phyloP scores from a whole-genome alignment of 2,113 vertebrate genomes.

The Aphelocoma coerulescens region DNA sequence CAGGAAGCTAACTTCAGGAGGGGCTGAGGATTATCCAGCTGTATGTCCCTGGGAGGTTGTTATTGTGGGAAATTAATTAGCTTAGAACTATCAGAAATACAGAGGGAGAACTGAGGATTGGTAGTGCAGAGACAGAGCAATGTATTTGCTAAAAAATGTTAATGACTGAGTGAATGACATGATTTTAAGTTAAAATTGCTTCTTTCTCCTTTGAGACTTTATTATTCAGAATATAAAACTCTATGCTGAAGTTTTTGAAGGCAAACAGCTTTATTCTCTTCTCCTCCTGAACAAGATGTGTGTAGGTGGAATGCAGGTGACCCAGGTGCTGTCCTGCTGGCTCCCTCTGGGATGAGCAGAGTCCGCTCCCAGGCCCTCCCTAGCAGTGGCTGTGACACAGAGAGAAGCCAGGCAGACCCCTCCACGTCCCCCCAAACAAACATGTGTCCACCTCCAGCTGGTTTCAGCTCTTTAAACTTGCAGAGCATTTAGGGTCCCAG shows the following conservation, averaged over 20 bases:
- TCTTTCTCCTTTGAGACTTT: not conserved
- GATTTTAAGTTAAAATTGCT: not conserved
- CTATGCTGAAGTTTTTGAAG: not conserved
- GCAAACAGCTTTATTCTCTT: not conserved
- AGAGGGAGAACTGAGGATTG: slow-evolving; percentile 46
- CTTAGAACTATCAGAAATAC: slow-evolving; percentile 51
- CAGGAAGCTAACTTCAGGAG: slow-evolving; percentile 46
- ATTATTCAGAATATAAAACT: slow-evolving; percentile 17
- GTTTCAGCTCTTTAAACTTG: not conserved
- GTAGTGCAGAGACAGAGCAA: slow-evolving; percentile 10
- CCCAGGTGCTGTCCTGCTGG: not conserved
- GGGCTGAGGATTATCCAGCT: slow-evolving; percentile 59
- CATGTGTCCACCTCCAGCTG: rapidly evolving
- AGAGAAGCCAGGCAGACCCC: not conserved
- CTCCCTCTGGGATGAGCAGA: not conserved
- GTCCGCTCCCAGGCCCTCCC: not conserved
- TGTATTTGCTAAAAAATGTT: not conserved
- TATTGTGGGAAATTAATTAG: slow-evolving; percentile 74
- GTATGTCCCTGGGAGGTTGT: slow-evolving; percentile 57
- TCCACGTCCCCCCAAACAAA: rapidly evolving
- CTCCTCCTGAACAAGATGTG: rapidly evolving
- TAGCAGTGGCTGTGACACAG: rapidly evolving
- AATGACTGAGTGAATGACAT: not conserved
- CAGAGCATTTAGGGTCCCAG: not conserved
- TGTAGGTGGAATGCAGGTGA: not conserved